Conservation (phyloP, 2,113 vertebrate genomes). For the Natator depressus region DNA sequence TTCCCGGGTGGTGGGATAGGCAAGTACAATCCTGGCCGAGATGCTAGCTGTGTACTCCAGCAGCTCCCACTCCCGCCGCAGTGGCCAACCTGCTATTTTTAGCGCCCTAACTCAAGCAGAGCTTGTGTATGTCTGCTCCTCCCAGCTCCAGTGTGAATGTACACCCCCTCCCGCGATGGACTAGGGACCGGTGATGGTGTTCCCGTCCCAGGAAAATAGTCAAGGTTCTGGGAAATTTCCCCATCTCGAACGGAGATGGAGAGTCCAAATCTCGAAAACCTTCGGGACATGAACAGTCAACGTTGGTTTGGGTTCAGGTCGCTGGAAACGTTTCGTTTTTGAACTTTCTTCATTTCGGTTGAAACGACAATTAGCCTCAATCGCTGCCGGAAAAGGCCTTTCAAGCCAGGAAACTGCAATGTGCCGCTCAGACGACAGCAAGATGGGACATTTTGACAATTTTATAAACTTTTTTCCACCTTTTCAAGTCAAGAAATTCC, state of each 20-base stretch:
- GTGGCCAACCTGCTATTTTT: too few relatives aligned
- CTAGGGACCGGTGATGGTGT: not conserved
- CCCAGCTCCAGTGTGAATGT: not conserved
- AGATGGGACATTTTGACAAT: not conserved
- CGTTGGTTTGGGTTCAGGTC: not conserved
- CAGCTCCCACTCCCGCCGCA: too few relatives aligned
- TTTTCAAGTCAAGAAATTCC: not conserved
- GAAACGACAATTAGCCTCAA: not conserved
- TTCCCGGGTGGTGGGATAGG: too few relatives aligned
- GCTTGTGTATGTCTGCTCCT: not conserved
- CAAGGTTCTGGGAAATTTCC: not conserved
- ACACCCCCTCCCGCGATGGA: too few relatives aligned
- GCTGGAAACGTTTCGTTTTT: not conserved
- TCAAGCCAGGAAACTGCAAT: not conserved
- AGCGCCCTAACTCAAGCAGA: not conserved
- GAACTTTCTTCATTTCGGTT: not conserved
- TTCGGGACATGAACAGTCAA: not conserved
- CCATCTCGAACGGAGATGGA: not conserved
- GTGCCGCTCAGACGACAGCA: not conserved
- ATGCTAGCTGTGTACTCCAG: too few relatives aligned
- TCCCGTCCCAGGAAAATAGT: not conserved
- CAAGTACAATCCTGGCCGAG: too few relatives aligned
- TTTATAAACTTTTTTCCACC: not conserved
- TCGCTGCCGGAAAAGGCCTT: not conserved
- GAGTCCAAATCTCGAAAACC: not conserved